Percentiles rank a stretch among this genome's conserved stretches.
Evolutionary conservation across 2,888 invertebrate species (phyloP).

Genomic region (Scaptomyza parva): DNA sequence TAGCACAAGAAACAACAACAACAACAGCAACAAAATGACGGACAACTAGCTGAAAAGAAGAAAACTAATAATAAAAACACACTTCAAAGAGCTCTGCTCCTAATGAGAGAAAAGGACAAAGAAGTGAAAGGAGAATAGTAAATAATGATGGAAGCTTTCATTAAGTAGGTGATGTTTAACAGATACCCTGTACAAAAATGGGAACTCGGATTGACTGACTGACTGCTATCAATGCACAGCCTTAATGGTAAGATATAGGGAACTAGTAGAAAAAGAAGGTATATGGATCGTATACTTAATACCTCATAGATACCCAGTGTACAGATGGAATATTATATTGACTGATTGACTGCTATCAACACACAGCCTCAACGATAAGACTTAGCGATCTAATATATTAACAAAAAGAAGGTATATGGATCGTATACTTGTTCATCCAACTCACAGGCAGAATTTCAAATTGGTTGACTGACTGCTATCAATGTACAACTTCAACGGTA

Average conservation of each 20-base stretch:
- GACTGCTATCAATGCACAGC: background rate
- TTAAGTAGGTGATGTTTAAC: too few relatives aligned
- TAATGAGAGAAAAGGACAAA: conserved; percentile 56
- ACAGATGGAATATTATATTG: background rate
- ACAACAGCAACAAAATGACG: conserved; percentile 25
- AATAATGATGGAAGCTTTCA: too few relatives aligned
- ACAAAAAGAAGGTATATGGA: background rate
- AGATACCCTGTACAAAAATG: background rate
- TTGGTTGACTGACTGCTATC: too few relatives aligned
- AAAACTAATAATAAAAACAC: conserved; percentile 71
- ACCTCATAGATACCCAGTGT: background rate
- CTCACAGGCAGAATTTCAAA: too few relatives aligned
- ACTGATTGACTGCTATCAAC: background rate
- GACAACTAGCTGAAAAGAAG: conserved; percentile 13
- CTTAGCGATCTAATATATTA: background rate
- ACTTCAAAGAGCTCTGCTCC: conserved; percentile 70
- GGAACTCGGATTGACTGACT: background rate
- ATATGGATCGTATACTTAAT: background rate
- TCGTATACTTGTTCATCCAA: too few relatives aligned
- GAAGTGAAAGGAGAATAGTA: conserved; percentile 20
- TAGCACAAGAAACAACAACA: conserved; percentile 20
- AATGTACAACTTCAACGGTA: too few relatives aligned
- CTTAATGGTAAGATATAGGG: background rate
- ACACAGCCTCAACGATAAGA: background rate
- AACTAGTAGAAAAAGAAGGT: background rate